Conservation (phyloP, 2,113 vertebrate genomes). For the Brachyistius frenatus region DNA sequence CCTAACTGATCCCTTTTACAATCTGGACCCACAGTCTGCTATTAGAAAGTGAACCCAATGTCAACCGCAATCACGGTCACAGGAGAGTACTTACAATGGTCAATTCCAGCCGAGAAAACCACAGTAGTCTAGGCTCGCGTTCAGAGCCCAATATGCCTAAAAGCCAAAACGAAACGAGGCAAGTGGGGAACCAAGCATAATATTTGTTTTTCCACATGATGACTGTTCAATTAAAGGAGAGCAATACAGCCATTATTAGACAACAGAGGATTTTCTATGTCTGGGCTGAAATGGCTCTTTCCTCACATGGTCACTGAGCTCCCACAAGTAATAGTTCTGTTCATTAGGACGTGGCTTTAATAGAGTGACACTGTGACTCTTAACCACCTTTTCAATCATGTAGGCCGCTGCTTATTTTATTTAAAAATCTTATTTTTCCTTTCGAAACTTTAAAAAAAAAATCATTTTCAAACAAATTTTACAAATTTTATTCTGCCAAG, state of each 20-base stretch:
- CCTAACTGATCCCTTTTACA: constrained; percentile 57
- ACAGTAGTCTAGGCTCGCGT: constrained; percentile 51
- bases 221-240: constrained; percentile 76
- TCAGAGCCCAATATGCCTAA: constrained; percentile 38
- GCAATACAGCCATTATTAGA: constrained; percentile 71
- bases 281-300: constrained; percentile 68
- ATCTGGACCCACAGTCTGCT: constrained; percentile 52
- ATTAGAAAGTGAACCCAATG: constrained; percentile 66
- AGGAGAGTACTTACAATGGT: constrained; percentile 66
- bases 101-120: constrained; percentile 69
- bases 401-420: constrained; percentile 3
- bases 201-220: constrained; percentile 83
- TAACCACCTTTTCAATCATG: constrained; percentile 54
- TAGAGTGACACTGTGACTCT: constrained; percentile 43
- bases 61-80: constrained; percentile 75
- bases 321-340: constrained; percentile 45
- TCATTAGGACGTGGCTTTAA: constrained; percentile 55
- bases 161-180: constrained; percentile 64
- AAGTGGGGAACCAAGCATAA: constrained; percentile 76
- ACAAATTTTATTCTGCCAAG: constrained; percentile 2
- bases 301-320: constrained; percentile 61
- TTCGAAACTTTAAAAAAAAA: not conserved
- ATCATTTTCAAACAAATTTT: constrained; percentile 10
- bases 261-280: constrained; percentile 78
- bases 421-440: constrained; percentile 10